phyloP scores from a whole-genome alignment of 2,113 vertebrate genomes.

The Menura novaehollandiae region DNA sequence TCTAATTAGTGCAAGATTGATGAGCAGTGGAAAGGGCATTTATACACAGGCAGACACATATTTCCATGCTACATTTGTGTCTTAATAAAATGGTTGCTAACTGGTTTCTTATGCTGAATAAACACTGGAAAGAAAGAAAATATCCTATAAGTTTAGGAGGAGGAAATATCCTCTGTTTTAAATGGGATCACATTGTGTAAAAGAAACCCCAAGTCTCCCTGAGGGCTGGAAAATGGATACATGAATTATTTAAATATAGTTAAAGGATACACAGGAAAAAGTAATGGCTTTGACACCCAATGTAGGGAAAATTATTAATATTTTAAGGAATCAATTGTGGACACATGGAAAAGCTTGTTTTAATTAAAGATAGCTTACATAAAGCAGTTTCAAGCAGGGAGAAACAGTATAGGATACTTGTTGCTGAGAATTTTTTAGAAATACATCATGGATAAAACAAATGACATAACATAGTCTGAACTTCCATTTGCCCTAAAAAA shows the following conservation, averaged over 20 bases:
- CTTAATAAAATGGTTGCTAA: constrained; percentile 39
- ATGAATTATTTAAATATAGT: constrained; percentile 66
- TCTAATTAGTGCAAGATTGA: constrained; percentile 54
- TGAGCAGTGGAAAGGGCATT: constrained; percentile 29
- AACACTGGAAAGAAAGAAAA: constrained; percentile 9
- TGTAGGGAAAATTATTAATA: constrained; percentile 50
- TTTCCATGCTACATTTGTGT: constrained; percentile 1
- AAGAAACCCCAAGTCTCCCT: not conserved
- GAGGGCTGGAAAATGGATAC: constrained; percentile 25
- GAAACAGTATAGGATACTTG: not conserved
- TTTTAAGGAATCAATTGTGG: constrained; percentile 51
- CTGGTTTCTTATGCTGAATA: not conserved
- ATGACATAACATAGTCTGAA: not conserved
- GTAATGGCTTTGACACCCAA: constrained; percentile 33
- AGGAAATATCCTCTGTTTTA: not conserved
- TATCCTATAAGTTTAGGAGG: not conserved
- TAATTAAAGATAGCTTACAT: constrained; percentile 33
- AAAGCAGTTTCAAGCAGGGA: not conserved
- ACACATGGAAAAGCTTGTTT: constrained; percentile 35
- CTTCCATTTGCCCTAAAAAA: not conserved
- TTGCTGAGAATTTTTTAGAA: not conserved
- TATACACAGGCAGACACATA: constrained; percentile 6
- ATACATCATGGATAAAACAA: not conserved
- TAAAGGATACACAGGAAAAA: constrained; percentile 42
- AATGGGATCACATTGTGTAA: not conserved